A percentile compares a stretch with the other conserved stretches of the same genome.
phyloP scores from a whole-genome alignment of 2,888 invertebrate species.

The Xestia c-nigrum region DNA sequence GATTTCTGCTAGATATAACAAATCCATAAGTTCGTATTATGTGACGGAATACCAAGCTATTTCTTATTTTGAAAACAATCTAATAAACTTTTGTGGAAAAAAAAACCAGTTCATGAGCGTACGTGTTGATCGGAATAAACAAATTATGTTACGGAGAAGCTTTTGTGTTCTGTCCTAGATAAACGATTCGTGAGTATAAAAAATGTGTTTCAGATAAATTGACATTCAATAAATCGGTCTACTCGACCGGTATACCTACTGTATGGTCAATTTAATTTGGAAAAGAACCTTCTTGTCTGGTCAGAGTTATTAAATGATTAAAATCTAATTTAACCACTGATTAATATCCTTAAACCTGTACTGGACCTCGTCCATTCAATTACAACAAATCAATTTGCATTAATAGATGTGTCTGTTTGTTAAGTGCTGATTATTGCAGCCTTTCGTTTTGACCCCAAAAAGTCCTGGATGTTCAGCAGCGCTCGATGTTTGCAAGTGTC shows the following conservation, averaged over 20 bases:
- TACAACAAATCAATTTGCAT: constrained; percentile 39
- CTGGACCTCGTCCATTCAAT: constrained; percentile 34
- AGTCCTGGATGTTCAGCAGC: neutral
- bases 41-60: neutral
- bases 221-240: constrained; percentile 27
- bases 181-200: constrained; percentile 20
- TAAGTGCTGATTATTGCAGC: neutral
- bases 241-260: constrained; percentile 4
- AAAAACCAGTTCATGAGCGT: constrained; percentile 42
- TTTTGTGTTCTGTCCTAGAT: constrained; percentile 44
- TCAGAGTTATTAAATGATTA: constrained; percentile 59
- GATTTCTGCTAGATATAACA: neutral
- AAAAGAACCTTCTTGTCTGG: constrained; percentile 35
- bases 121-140: constrained; percentile 37
- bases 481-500: neutral
- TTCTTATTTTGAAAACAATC: constrained; percentile 5
- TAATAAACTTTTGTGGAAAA: constrained; percentile 34
- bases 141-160: constrained; percentile 24
- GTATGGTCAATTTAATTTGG: constrained; percentile 40
- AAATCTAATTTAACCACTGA: constrained; percentile 50
- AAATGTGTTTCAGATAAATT: constrained; percentile 18
- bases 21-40: neutral
- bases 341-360: constrained; percentile 44
- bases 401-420: constrained; percentile 24
- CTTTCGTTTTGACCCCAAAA: constrained; percentile 2